These are phyloP conservation scores for Heliothis subflexa DNA, from an alignment of 1,140 invertebrate genomes.

Conservation along the genomic window DNA sequence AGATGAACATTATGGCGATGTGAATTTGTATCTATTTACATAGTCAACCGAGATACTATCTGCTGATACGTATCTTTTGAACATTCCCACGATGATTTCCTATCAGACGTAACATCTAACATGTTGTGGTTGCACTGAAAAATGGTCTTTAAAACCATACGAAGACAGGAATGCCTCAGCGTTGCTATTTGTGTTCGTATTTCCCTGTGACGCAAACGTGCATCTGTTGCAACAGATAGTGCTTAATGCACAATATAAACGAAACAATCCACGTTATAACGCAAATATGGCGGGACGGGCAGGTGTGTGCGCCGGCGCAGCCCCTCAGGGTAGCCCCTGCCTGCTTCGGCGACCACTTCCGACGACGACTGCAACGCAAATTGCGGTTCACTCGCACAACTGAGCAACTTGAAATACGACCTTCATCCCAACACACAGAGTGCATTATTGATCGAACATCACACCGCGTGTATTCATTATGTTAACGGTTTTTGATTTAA, in stretches of 20 bases:
- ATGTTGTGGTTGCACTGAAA: conserved; percentile 6
- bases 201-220: conserved; percentile 30
- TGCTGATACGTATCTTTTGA: conserved; percentile 2
- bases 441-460: conserved; percentile 37
- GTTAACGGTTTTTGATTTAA: conserved; percentile 61
- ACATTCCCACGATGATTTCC: conserved; percentile 36
- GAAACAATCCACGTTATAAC: conserved; percentile 50
- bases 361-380: conserved; percentile 60
- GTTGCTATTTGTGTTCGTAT: conserved; percentile 15
- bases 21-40: conserved; percentile 23
- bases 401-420: conserved; percentile 6
- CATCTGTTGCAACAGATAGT: conserved; percentile 36
- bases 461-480: conserved; percentile 55
- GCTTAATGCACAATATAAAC: conserved; percentile 36
- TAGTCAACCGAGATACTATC: conserved; percentile 26
- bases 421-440: conserved; percentile 48
- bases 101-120: not conserved
- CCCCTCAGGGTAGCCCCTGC: conserved; percentile 50
- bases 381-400: conserved; percentile 53
- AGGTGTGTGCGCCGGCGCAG: conserved; percentile 61
- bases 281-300: conserved; percentile 59
- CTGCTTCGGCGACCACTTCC: conserved; percentile 61
- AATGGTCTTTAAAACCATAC: conserved; percentile 3
- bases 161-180: not conserved
- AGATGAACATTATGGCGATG: conserved; percentile 15